phyloP scores from a whole-genome alignment of 2,888 invertebrate species.

The Dendrolimus houi region DNA sequence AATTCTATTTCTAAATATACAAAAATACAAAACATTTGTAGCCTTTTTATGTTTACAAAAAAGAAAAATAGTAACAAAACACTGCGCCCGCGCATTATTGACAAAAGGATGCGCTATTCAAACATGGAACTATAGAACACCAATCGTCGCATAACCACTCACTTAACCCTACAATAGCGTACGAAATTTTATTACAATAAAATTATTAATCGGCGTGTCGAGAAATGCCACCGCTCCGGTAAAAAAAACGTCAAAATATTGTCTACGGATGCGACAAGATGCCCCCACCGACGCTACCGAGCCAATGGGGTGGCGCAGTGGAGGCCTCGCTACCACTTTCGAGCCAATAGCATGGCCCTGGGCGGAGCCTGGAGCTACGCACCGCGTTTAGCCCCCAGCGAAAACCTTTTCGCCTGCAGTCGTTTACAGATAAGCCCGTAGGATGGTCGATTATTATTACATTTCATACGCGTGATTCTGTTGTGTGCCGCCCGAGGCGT shows the following conservation, averaged over 20 bases:
- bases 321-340: slow-evolving; percentile 49
- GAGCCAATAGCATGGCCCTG: slow-evolving; percentile 64
- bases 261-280: slow-evolving; percentile 43
- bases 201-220: slow-evolving; percentile 61
- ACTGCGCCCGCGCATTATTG: slow-evolving; percentile 45
- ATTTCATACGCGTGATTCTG: slow-evolving; percentile 64
- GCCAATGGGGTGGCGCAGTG: slow-evolving; percentile 59
- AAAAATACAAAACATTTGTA: neutral
- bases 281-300: slow-evolving; percentile 49
- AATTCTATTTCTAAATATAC: neutral
- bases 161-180: slow-evolving; percentile 72
- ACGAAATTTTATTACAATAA: slow-evolving; percentile 40
- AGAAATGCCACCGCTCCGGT: slow-evolving; percentile 65
- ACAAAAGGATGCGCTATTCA: slow-evolving; percentile 36
- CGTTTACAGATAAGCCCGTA: slow-evolving; percentile 74
- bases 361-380: slow-evolving; percentile 70
- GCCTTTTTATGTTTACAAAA: slow-evolving; percentile 33
- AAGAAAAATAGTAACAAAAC: slow-evolving; percentile 23
- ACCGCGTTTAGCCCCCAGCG: slow-evolving; percentile 71
- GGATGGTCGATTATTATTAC: slow-evolving; percentile 75
- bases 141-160: slow-evolving; percentile 60
- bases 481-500: slow-evolving; percentile 55
- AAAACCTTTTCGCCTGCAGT: slow-evolving; percentile 75
- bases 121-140: slow-evolving; percentile 31
- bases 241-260: slow-evolving; percentile 71